These are phyloP conservation scores for Gobio occitaniae DNA, from an alignment of 2,797 vertebrate species.

Conservation along the genomic window DNA sequence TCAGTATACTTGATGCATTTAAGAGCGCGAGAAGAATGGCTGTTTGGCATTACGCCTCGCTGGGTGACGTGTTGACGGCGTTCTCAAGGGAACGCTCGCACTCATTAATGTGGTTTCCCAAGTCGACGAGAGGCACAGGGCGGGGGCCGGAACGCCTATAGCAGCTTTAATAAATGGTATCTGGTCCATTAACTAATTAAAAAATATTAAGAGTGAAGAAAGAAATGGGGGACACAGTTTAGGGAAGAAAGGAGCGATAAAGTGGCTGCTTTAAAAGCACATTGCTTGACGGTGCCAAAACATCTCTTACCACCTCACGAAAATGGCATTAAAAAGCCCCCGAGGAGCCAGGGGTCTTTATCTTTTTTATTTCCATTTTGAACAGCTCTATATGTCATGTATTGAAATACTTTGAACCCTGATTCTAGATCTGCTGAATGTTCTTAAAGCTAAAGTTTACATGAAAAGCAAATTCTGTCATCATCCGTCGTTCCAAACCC, in stretches of 20 bases:
- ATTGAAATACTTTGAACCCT: not conserved
- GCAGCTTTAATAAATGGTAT: constrained; percentile 82
- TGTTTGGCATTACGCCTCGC: constrained; percentile 26
- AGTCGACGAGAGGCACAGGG: constrained; percentile 24
- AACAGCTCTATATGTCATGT: constrained; percentile 19
- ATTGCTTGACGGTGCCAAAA: constrained; percentile 69
- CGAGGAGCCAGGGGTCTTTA: constrained; percentile 34
- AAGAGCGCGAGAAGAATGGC: constrained; percentile 23
- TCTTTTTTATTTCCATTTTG: constrained; percentile 24
- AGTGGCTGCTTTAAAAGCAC: constrained; percentile 79
- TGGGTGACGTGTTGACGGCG: constrained; percentile 23
- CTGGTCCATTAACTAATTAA: constrained; percentile 86
- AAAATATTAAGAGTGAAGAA: constrained; percentile 76
- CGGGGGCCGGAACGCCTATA: constrained; percentile 71
- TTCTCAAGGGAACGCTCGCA: constrained; percentile 49
- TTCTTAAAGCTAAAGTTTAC: not conserved
- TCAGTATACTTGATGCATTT: not conserved
- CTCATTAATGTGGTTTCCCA: constrained; percentile 59
- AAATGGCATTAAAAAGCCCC: constrained; percentile 62
- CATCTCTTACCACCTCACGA: constrained; percentile 58
- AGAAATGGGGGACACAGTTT: constrained; percentile 38
- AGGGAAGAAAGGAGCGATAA: constrained; percentile 27
- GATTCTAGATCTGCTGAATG: not conserved
- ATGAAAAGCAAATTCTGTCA: not conserved
- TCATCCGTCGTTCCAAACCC: not conserved